Percentiles rank a stretch among this genome's conserved stretches.
Evolutionary conservation across 2,888 invertebrate genomes (phyloP).

Genomic region (Ophioninae sp.): DNA sequence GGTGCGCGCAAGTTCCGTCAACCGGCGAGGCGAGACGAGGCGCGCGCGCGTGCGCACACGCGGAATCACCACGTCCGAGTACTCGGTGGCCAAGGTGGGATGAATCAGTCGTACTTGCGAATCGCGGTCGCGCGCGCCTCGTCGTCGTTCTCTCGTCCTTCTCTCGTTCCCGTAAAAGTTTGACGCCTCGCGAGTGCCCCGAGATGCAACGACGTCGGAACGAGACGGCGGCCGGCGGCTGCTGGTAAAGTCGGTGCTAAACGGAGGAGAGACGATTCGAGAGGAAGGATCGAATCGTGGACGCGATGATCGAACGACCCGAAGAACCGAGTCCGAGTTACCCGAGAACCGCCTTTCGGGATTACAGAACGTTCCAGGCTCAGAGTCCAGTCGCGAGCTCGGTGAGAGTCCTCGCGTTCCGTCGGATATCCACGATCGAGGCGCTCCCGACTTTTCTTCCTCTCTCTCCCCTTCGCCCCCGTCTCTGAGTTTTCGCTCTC

Average conservation of each 20-base stretch:
- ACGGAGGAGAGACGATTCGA: neutral
- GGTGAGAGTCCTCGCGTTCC: conserved; percentile 41
- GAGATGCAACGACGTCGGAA: neutral
- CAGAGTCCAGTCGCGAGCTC: conserved; percentile 54
- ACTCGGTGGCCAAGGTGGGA: conserved; percentile 2
- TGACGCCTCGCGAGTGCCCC: too few species aligned
- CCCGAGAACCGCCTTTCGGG: conserved; percentile 46
- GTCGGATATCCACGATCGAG: conserved; percentile 29
- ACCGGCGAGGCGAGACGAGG: conserved; percentile 1
- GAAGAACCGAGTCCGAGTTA: conserved; percentile 50
- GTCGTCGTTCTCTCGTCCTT: too few species aligned
- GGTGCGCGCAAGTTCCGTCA: conserved; percentile 48
- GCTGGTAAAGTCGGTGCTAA: neutral
- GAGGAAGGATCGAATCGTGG: neutral
- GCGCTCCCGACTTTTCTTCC: too few species aligned
- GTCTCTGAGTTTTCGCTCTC: too few species aligned
- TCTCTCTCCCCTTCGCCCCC: too few species aligned
- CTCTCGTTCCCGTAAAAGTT: too few species aligned
- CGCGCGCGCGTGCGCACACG: conserved; percentile 17
- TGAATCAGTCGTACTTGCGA: conserved; percentile 30
- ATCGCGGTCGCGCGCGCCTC: neutral
- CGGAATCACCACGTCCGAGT: neutral
- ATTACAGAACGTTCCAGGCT: conserved; percentile 59
- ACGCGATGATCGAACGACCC: conserved; percentile 50
- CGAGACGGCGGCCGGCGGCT: neutral